These are phyloP conservation scores for Ariopsis seemanni DNA, from an alignment of 2,113 vertebrate genomes.

Conservation along the genomic window DNA sequence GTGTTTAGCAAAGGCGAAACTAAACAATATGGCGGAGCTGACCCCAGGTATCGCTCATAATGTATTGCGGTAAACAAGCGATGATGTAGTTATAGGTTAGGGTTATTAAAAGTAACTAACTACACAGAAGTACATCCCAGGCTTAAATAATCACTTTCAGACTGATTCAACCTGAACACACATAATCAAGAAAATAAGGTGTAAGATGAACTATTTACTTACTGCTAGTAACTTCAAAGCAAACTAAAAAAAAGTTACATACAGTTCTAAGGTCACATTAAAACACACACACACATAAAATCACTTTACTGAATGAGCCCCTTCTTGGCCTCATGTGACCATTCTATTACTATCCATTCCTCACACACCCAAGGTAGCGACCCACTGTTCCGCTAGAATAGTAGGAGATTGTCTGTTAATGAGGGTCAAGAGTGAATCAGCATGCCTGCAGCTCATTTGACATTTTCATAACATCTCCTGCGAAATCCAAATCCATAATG, in stretches of 20 bases:
- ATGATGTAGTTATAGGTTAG: no score
- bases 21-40: no score
- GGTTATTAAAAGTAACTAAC: neutral
- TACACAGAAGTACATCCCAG: neutral
- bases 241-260: neutral
- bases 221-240: neutral
- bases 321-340: neutral
- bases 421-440: constrained; percentile 41
- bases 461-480: constrained; percentile 34
- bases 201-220: neutral
- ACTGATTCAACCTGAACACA: neutral
- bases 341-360: constrained; percentile 11
- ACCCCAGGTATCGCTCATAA: no score
- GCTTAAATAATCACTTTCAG: neutral
- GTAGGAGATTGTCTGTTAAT: constrained; percentile 28
- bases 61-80: no score
- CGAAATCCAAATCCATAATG: constrained; percentile 33
- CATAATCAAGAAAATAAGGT: neutral
- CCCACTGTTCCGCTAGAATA: constrained; percentile 12
- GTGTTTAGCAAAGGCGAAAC: no score
- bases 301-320: neutral
- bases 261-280: neutral
- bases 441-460: constrained; percentile 32
- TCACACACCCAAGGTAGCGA: neutral
- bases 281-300: no score